Evolutionary conservation across 2,888 invertebrate species (phyloP), one percentile per base, ranked within the genome.

Genomic region (Parnassius mnemosyne): DNA sequence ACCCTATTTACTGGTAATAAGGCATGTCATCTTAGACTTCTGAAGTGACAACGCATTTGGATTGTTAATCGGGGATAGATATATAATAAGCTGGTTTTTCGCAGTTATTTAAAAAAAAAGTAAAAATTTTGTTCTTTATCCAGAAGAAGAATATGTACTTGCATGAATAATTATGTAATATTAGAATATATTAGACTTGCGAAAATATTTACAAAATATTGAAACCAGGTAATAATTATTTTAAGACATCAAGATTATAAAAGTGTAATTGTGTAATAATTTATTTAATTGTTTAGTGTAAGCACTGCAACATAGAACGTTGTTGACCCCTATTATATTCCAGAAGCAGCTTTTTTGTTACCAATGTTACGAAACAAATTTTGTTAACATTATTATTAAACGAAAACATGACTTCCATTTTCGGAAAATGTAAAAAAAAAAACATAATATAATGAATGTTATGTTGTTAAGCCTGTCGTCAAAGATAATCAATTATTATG

Each of bases 301-400:
- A 65, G 53, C 59, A 47, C 12, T 61, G 54, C 54, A 55, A 56
- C 51, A 62, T 43, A 52, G 9, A 63, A 60, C 47, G 42, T 50
- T 57, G 58, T 66, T 16, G 34, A 46, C 58, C 62, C 57, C 68
- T 64, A 66, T 66, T 71, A 70, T 74, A 73, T 69, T 66, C 74
- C 75, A 79, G 81, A 82, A 80, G 79, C 79, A 80, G 79, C 56
- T 10, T 56, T 61, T 34, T 46, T 66, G 62, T 66, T 62, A 66
- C 56, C 49, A 25, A 49, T 58, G 46, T 60, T 47, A 60, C 11
- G 13, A 12, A 61, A 57, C 13, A 50, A n/a, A 12, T 12, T 20
- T 20, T 53, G 59, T 60, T 53, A 60, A 55, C 10, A 55, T 13
- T 10, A 49, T 53, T 41, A 12, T 25, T 54, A 9, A 53, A 54